Percentiles rank a stretch among this genome's conserved stretches.
Conservation (phyloP, 2,797 vertebrate genomes). For the Fistularia commersonii region DNA sequence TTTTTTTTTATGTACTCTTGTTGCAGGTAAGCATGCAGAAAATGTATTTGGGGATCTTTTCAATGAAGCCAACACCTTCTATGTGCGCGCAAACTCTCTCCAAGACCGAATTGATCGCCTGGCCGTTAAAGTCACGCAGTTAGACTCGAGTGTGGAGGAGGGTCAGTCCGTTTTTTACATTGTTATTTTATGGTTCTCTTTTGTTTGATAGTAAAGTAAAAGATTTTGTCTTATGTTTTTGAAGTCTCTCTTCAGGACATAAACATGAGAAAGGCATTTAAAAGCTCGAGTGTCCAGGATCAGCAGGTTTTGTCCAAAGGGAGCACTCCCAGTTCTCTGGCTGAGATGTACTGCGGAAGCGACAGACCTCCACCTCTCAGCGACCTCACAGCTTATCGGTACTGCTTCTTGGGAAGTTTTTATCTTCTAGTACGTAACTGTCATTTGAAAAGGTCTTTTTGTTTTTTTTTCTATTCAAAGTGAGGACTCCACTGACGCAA, state of each 20-base stretch:
- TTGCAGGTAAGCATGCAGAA: slow-evolving; percentile 85
- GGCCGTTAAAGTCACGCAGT: slow-evolving; percentile 85
- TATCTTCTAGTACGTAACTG: background rate
- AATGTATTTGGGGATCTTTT: slow-evolving; percentile 90
- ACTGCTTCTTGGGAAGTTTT: background rate
- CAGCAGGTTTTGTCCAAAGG: slow-evolving; percentile 87
- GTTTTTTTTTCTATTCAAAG: slow-evolving; percentile 53
- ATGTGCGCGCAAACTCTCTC: slow-evolving; percentile 82
- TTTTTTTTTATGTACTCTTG: no score
- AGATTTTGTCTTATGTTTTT: slow-evolving; percentile 12
- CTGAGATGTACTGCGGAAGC: slow-evolving; percentile 81
- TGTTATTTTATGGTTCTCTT: no score
- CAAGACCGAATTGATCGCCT: slow-evolving; percentile 88
- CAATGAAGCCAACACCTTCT: slow-evolving; percentile 88
- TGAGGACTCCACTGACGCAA: slow-evolving; percentile 84
- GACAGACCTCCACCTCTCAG: slow-evolving; percentile 85
- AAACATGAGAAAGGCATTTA: slow-evolving; percentile 90
- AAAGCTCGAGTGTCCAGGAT: slow-evolving; percentile 83
- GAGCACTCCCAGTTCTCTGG: slow-evolving; percentile 79
- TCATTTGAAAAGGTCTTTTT: background rate
- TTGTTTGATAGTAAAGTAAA: slow-evolving; percentile 2
- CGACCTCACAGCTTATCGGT: slow-evolving; percentile 85
- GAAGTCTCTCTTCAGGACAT: slow-evolving; percentile 90
- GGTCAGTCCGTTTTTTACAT: slow-evolving; percentile 64
- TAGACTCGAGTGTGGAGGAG: slow-evolving; percentile 90